These are phyloP conservation scores for Helicoverpa zea DNA, from an alignment of 1,140 invertebrate species.

Conservation along the genomic window DNA sequence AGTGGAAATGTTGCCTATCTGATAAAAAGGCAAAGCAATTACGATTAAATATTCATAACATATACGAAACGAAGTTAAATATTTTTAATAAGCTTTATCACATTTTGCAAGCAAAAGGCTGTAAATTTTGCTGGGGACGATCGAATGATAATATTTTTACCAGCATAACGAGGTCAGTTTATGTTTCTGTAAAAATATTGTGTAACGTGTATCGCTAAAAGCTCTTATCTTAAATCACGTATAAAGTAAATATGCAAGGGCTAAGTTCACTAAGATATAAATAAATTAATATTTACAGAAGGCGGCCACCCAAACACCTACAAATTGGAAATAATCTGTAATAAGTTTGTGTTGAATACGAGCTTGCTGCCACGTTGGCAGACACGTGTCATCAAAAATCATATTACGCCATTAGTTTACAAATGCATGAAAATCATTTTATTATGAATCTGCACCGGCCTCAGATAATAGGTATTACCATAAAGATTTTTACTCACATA, in stretches of 20 bases:
- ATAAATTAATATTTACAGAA: conserved; percentile 20
- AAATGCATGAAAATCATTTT: conserved; percentile 78
- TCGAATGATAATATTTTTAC: conserved; percentile 36
- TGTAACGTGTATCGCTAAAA: conserved; percentile 27
- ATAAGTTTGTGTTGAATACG: conserved; percentile 78
- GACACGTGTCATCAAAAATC: conserved; percentile 78
- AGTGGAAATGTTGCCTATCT: not conserved
- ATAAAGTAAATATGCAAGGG: not conserved
- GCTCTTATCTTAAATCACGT: conserved; percentile 21
- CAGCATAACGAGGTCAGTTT: conserved; percentile 31
- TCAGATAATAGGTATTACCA: conserved; percentile 70
- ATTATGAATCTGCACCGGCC: conserved; percentile 80
- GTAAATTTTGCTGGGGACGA: conserved; percentile 25
- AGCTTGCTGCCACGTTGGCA: conserved; percentile 64
- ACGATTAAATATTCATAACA: conserved; percentile 6
- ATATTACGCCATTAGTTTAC: conserved; percentile 74
- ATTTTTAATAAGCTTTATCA: conserved; percentile 37
- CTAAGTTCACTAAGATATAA: not conserved
- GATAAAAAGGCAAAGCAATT: conserved; percentile 9
- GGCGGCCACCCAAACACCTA: too few relatives aligned
- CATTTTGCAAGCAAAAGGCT: conserved; percentile 15
- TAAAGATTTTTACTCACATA: conserved; percentile 70
- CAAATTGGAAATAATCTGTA: conserved; percentile 64
- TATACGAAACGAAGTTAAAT: conserved; percentile 21
- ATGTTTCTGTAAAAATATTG: conserved; percentile 14